Evolutionary conservation across 2,888 invertebrate genomes (phyloP), one percentile per base, ranked within the genome.

Genomic region (Epistrophella euchroma): DNA sequence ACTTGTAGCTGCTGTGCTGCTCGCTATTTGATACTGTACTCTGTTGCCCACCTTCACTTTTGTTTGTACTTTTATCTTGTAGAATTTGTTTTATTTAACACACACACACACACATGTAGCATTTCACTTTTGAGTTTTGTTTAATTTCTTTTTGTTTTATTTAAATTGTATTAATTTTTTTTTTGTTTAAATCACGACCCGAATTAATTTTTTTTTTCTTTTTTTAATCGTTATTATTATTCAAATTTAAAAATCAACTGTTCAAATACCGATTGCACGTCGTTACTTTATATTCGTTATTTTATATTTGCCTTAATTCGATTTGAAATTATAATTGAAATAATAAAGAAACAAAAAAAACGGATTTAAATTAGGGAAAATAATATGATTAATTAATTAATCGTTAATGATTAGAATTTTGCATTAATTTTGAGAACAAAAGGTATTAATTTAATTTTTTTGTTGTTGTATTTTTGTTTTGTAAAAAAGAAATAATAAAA

Each of bases 401-500:
- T 66, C 47, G 47, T 47, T 62, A 47, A 47, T 66, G 66, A 66
- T 66, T 64, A 22, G 82, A 89, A 87, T 87, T 87, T 87, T 78
- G 87, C 60, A 68, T 68, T 64, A 87, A 87, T 83, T 87, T 87
- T 78, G 78, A 79, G 28, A 83, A 87, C 70, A 79, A 87, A 86
- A 82, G 62, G 37, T 43, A n/a, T 84, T 52, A 80, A 73, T 47
- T 85, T 32, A 37, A 43, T 71, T 35, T 45, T 85, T 45, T 82
- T 62, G 50, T 74, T 88, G 15, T 52, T 28, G 25, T 52, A 76
- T 64, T 64, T 64, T 64, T 43, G 56, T 88, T 88, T 88, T 84
- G 82, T 88, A 88, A 89, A 90, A 88, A 89, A 86, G 91, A 91
- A 90, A 91, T 90, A 91, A 90, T 90, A 56, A 73, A 86, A 79